Conservation (phyloP, 2,888 invertebrate genomes). For the Aethes cnicana region DNA sequence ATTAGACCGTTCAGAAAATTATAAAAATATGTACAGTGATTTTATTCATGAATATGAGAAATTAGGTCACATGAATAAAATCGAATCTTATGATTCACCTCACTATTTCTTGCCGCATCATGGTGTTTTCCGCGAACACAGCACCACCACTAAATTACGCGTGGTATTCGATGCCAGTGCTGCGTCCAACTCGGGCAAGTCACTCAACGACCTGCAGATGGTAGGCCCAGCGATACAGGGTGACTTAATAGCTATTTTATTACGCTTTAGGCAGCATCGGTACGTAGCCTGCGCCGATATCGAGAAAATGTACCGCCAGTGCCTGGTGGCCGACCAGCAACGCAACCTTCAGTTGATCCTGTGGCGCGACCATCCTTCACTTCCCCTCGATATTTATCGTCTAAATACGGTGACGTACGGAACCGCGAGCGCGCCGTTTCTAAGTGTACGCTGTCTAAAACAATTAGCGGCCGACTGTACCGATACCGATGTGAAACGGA, state of each 20-base stretch:
- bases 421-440: constrained; percentile 39
- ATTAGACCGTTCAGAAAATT: too few relatives aligned
- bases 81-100: too few relatives aligned
- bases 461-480: constrained; percentile 36
- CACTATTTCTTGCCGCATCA: constrained; percentile 37
- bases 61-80: too few relatives aligned
- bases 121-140: constrained; percentile 33
- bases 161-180: constrained; percentile 33
- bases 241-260: background rate
- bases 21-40: too few relatives aligned
- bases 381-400: constrained; percentile 28
- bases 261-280: background rate
- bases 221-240: constrained; percentile 1
- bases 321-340: constrained; percentile 33
- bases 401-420: constrained; percentile 41
- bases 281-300: background rate
- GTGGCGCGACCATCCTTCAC: constrained; percentile 35
- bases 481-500: constrained; percentile 28
- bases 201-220: constrained; percentile 1
- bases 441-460: constrained; percentile 37
- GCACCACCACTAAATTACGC: constrained; percentile 31
- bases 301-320: constrained; percentile 38
- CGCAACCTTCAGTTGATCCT: constrained; percentile 34
- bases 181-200: constrained; percentile 27
- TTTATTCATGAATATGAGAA: too few relatives aligned